Percentiles rank a stretch among this genome's conserved stretches.
Conservation (phyloP, 2,113 vertebrate genomes). For the Oreochromis niloticus region DNA sequence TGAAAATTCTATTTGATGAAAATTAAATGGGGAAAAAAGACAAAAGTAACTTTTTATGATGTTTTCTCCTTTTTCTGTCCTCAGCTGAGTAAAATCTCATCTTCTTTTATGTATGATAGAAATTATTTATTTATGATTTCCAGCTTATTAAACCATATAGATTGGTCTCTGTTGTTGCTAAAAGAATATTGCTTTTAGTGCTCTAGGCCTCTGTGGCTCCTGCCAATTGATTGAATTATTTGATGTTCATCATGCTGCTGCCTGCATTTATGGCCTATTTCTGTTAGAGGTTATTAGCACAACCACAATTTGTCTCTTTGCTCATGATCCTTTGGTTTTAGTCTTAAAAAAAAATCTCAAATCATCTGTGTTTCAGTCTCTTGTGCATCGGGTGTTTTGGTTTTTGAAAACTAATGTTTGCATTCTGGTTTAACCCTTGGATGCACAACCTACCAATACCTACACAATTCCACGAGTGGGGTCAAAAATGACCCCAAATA, state of each 20-base stretch:
- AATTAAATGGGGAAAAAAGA: background rate
- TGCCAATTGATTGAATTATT: background rate
- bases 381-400: background rate
- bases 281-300: background rate
- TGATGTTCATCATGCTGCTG: background rate
- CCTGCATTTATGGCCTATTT: background rate
- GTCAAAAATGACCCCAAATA: no score
- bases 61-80: background rate
- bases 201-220: background rate
- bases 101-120: background rate
- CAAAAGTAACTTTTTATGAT: background rate
- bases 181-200: background rate
- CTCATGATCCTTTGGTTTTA: background rate
- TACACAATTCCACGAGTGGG: no score
- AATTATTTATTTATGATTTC: background rate
- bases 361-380: background rate
- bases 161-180: background rate
- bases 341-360: background rate
- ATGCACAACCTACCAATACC: no score
- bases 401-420: background rate
- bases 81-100: background rate
- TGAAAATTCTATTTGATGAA: background rate
- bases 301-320: background rate
- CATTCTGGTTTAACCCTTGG: background rate
- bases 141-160: background rate